phyloP scores from a whole-genome alignment of 2,113 vertebrate species.

The Melozone crissalis region DNA sequence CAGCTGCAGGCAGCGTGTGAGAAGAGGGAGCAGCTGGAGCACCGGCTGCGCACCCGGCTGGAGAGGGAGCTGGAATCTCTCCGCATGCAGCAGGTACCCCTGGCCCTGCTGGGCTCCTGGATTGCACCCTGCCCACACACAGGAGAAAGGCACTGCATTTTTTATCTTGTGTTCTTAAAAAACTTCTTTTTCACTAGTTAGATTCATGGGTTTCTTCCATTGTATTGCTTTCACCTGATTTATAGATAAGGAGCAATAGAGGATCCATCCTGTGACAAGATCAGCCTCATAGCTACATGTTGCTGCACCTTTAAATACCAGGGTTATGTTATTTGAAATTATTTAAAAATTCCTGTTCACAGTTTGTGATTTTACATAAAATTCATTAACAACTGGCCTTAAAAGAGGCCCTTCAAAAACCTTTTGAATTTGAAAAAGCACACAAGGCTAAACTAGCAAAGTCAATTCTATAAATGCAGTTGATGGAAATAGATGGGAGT shows the following conservation, averaged over 20 bases:
- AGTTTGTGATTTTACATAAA: not conserved
- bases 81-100: conserved; percentile 91
- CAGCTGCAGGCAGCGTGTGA: conserved; percentile 97
- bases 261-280: not conserved
- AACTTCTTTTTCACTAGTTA: not conserved
- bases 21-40: conserved; percentile 95
- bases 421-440: not conserved
- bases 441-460: not conserved
- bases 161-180: not conserved
- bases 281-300: not conserved
- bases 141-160: not conserved
- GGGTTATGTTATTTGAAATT: not conserved
- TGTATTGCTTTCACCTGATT: not conserved
- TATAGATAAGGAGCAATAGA: not conserved
- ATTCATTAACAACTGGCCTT: not conserved
- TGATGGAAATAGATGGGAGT: not conserved
- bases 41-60: conserved; percentile 89
- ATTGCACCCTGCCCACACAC: no score
- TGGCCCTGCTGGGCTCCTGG: not conserved
- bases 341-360: not conserved
- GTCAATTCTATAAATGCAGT: not conserved
- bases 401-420: not conserved
- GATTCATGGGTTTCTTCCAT: not conserved
- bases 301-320: not conserved
- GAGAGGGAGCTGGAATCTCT: conserved; percentile 94